Evolutionary conservation across 2,888 invertebrate genomes (phyloP), one percentile per base, ranked within the genome.

Genomic region (Agrotis puta): DNA sequence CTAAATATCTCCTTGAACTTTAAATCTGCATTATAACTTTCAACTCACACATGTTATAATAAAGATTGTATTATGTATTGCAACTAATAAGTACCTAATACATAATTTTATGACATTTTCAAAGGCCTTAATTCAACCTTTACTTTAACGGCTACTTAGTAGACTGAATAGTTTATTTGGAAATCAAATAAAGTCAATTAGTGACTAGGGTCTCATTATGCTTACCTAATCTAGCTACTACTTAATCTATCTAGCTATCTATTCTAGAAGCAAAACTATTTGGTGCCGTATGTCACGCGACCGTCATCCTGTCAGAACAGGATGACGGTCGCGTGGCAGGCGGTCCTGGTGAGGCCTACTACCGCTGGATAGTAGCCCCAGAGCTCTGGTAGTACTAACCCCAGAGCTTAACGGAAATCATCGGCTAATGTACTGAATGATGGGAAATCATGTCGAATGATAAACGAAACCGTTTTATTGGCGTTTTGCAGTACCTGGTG

Each of bases 1-100:
- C 64, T 59, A 45, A 69, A 59, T 69, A 53, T 33, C 47, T 58
- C 83, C 83, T 82, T 75, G 81, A 79, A 68, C 79, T 82, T 81
- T 76, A 69, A 53, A 45, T 64, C 13, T 20, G 6, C 47, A 39
- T 45, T 45, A 45, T 54, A 58, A 51, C 24, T 77, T 71, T 78
- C 75, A 71, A 80, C 39, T 70, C 57, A 47, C 20, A 54, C 22
- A 33, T 63, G 13, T 77, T 47, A 51, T 33, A 59, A 51, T 47
- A 16, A 39, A 67, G 4, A 39, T 20, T 43, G 27, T 43, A 13
- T 11, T 43, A 39, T n/a, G n/a, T 11, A 20, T 27, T 45, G 0
- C 24, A 76, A 3, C 3, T 2, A 62, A 53, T 24, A 27, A 27
- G 18, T 24, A 5, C 22, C 3, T 5, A 14, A 18, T 16, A 47